Evolutionary conservation across 2,113 vertebrate genomes (phyloP).

Genomic region (Mormyrus iriodes): DNA sequence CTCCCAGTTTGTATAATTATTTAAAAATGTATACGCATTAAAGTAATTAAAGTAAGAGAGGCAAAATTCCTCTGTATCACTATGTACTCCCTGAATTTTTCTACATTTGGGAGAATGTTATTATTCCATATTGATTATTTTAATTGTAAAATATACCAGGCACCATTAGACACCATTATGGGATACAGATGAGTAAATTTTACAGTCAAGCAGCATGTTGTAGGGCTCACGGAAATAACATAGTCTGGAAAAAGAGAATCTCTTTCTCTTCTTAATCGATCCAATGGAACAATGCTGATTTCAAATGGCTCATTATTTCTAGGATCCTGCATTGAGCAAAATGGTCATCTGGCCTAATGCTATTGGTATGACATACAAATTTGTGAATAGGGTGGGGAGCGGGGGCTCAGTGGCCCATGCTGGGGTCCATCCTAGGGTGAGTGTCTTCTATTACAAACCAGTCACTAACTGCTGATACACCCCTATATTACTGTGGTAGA

Average conservation of each 20-base stretch:
- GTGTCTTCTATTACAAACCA: not conserved
- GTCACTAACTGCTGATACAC: not conserved
- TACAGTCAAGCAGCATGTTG: not conserved
- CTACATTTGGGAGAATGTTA: not conserved
- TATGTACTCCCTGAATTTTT: not conserved
- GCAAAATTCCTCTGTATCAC: too few species aligned
- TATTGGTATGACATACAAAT: not conserved
- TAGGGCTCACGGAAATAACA: not conserved
- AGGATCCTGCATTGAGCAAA: not conserved
- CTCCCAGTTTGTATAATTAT: not conserved
- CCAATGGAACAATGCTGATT: not conserved
- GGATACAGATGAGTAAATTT: not conserved
- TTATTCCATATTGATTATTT: not conserved
- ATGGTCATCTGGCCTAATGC: not conserved
- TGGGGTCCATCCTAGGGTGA: slow-evolving; percentile 28
- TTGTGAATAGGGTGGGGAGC: not conserved
- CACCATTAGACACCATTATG: not conserved
- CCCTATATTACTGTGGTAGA: not conserved
- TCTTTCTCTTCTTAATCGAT: not conserved
- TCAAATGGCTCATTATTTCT: not conserved
- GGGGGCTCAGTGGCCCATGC: not conserved
- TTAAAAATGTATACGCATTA: not conserved
- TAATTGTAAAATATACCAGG: not conserved
- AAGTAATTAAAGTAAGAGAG: too few species aligned
- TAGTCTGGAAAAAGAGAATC: not conserved